Conservation (phyloP, 2,113 vertebrate genomes). For the Emydura subglobosa region DNA sequence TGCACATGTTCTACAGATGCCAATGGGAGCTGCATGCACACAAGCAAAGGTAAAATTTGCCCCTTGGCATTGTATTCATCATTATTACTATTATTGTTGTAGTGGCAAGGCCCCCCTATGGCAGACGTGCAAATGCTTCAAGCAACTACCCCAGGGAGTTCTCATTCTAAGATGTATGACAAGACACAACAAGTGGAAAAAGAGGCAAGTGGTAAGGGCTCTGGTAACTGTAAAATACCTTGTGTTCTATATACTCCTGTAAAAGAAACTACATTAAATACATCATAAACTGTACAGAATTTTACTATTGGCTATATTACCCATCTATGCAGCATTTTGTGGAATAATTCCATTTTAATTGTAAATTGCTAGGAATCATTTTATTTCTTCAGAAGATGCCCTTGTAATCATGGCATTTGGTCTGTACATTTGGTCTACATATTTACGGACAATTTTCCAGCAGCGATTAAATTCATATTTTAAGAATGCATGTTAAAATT, state of each 20-base stretch:
- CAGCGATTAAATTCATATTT: neutral
- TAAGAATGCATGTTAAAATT: neutral
- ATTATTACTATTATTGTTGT: neutral
- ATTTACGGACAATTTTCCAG: neutral
- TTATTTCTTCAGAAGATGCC: neutral
- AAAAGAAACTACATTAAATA: neutral
- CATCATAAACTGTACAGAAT: neutral
- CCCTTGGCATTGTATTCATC: accelerated
- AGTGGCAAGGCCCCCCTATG: neutral
- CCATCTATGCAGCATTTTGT: accelerated
- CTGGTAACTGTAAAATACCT: neutral
- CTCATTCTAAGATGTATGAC: neutral
- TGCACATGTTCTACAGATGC: neutral
- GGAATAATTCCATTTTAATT: neutral
- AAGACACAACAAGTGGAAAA: neutral
- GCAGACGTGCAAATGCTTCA: accelerated
- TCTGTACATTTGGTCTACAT: neutral
- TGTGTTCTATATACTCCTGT: neutral
- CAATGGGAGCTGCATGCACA: accelerated
- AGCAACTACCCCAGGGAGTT: neutral
- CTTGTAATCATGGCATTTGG: neutral
- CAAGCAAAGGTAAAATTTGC: accelerated
- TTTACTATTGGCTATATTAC: neutral
- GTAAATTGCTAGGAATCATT: neutral
- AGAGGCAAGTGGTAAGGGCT: neutral